These are phyloP conservation scores for Zoanthus sociatus DNA, from an alignment of 92 coral and sea anemone species.

Conservation along the genomic window DNA sequence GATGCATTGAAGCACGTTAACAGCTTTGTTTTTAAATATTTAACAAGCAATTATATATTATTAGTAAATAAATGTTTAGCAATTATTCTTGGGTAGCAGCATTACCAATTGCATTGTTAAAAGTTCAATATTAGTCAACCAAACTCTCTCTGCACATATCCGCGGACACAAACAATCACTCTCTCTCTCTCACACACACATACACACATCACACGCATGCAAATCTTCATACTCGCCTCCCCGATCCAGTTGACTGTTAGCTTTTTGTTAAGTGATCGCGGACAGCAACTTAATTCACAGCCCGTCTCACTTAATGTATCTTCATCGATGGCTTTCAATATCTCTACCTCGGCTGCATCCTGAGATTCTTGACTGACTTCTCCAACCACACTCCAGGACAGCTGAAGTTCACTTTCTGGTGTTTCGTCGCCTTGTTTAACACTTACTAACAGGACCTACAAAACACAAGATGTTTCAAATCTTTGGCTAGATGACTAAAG, in stretches of 20 bases:
- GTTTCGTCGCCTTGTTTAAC: constrained; percentile 58
- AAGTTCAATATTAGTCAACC: not conserved
- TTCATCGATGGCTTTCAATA: constrained; percentile 34
- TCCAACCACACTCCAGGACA: constrained; percentile 78
- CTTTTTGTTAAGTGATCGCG: constrained; percentile 42
- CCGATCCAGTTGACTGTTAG: constrained; percentile 26
- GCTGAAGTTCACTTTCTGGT: constrained; percentile 42
- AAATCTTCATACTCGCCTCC: constrained; percentile 44
- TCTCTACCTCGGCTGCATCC: constrained; percentile 41
- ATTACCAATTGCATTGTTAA: too few relatives aligned
- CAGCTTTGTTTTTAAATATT: too few relatives aligned
- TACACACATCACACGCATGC: too few relatives aligned
- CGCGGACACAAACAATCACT: not conserved
- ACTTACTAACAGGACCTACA: constrained; percentile 68
- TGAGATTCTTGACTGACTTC: constrained; percentile 53
- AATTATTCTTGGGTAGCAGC: too few relatives aligned
- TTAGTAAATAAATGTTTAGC: too few relatives aligned
- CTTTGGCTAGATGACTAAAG: too few relatives aligned
- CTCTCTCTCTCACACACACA: constrained; percentile 12
- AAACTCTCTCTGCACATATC: not conserved
- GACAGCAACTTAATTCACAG: constrained; percentile 39
- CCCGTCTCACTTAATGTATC: constrained; percentile 34
- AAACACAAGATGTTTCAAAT: not conserved
- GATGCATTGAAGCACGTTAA: too few relatives aligned
- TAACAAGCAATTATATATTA: too few relatives aligned